Conservation (phyloP, 2,888 invertebrate species). For the Thymelicus sylvestris region DNA sequence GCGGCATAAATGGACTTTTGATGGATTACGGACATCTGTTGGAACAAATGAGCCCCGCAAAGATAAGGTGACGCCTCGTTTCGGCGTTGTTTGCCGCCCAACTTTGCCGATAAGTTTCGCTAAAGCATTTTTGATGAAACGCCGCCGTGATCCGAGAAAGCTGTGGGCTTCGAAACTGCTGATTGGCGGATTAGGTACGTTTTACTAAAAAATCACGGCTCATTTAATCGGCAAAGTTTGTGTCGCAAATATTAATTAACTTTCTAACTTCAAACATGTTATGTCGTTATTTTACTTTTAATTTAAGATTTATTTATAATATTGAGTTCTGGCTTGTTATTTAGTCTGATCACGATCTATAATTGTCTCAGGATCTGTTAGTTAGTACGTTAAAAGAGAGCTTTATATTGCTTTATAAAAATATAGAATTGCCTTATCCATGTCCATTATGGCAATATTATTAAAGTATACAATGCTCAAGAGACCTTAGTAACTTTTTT, state of each 20-base stretch:
- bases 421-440: too few species aligned
- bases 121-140: conserved; percentile 32
- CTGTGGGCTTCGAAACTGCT: conserved; percentile 17
- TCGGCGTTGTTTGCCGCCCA: conserved; percentile 24
- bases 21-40: conserved; percentile 45
- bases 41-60: conserved; percentile 39
- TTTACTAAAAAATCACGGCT: conserved; percentile 12
- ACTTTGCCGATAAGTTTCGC: conserved; percentile 29
- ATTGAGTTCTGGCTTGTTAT: too few species aligned
- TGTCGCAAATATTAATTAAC: neutral
- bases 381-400: too few species aligned
- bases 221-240: neutral
- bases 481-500: too few species aligned
- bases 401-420: too few species aligned
- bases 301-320: too few species aligned
- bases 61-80: conserved; percentile 41
- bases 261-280: neutral
- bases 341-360: too few species aligned
- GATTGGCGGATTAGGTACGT: conserved; percentile 23
- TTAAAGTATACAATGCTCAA: too few species aligned
- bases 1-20: conserved; percentile 42
- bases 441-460: too few species aligned
- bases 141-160: neutral
- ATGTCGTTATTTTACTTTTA: too few species aligned
- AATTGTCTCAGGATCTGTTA: too few species aligned